Base-by-base conservation (phyloP, 2,113 vertebrate species). In the Bufo bufo region DNA sequence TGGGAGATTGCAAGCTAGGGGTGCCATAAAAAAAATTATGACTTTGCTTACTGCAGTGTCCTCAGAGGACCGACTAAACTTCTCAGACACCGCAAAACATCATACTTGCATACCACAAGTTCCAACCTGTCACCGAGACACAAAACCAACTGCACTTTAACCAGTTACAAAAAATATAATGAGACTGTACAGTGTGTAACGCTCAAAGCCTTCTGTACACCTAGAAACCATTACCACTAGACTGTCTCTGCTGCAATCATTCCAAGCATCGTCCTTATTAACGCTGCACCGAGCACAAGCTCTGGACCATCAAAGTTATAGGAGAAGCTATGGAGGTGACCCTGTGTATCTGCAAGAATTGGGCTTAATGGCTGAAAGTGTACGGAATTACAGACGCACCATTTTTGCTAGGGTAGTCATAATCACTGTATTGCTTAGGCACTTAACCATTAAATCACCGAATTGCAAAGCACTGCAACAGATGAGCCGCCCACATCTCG, bases 361-460 rank as follows among this genome's bases (percentile, higher is more conserved):
- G 16, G 17, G 17, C 20, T 83, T 47, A 49, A 49, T n/a, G 45
- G 81, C 81, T 74, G 8, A 12, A 85, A n/a, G 47, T 74, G 50
- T 9, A 6, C 43, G 4, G 6, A 4, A 59, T 19, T 16, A 82
- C 12, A 77, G 59, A n/a, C n/a, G 77, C 80, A 63, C 86, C 69
- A 72, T 75, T 75, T 65, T 10, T 61, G 66, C 79, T 83, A 23
- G 78, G 5, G 33, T 54, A 82, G 49, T 49, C 12, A 72, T 74
- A 82, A 81, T 74, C 79, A 83, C 6, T n/a, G 54, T 63, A 82
- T 88, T 49, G 78, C 86, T 77, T 43, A 86, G 20, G 71, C 84
- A 85, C 84, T 9, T 85, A 86, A 86, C 58, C 65, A 82, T 72
- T 61, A 77, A 83, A 77, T 66, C 87, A 88, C 23, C 47, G 69